These are phyloP conservation scores for Eulemur rubriventer DNA, from an alignment of 2,797 vertebrate genomes.

Conservation along the genomic window DNA sequence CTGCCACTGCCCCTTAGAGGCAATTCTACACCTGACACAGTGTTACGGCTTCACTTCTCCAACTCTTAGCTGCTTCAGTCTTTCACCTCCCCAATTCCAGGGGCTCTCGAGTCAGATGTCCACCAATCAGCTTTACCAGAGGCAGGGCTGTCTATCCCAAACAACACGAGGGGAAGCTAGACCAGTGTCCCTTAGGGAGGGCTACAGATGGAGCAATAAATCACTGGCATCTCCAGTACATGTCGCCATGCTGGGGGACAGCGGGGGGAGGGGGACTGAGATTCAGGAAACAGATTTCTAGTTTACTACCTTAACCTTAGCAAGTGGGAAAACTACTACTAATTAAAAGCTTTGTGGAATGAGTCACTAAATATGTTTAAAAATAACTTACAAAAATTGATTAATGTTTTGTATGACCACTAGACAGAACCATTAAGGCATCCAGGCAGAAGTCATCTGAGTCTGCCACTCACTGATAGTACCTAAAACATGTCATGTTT, in stretches of 20 bases:
- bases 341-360: background rate
- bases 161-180: background rate
- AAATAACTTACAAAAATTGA: background rate
- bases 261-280: accelerated
- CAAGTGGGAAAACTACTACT: background rate
- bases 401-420: background rate
- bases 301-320: background rate
- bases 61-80: background rate
- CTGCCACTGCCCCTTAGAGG: background rate
- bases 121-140: background rate
- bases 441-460: background rate
- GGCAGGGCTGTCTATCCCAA: background rate
- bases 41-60: background rate
- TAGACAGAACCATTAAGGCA: background rate
- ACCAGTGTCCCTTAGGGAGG: background rate
- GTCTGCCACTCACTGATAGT: background rate
- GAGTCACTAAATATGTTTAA: background rate
- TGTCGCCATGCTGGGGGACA: too few species aligned
- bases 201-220: background rate
- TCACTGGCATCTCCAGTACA: background rate
- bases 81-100: background rate
- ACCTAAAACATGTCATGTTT: background rate
- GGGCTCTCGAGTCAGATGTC: background rate
- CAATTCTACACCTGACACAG: background rate
- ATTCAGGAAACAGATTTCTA: background rate